Percentiles rank a stretch among this genome's conserved stretches.
Conservation (phyloP, 2,888 invertebrate species). For the Hirtodrosophila cameraria region DNA sequence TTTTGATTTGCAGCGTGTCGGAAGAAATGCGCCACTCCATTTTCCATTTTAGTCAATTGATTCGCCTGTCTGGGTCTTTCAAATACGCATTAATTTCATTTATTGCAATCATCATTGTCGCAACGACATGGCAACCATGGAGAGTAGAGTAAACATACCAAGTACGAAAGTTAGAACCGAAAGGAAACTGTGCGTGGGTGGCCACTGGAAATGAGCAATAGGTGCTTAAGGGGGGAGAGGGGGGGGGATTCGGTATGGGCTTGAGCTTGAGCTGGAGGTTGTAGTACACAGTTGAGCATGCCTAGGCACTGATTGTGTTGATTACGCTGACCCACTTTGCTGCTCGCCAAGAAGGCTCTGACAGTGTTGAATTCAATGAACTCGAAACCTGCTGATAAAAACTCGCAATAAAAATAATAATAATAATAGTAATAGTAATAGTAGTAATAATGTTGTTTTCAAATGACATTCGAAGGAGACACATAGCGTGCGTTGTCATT, state of each 20-base stretch:
- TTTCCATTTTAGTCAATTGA: conserved; percentile 77
- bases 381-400: conserved; percentile 77
- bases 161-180: conserved; percentile 54
- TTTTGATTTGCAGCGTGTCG: conserved; percentile 38
- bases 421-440: conserved; percentile 68
- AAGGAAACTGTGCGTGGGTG: conserved; percentile 26
- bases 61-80: conserved; percentile 78
- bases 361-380: conserved; percentile 71
- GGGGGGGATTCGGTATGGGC: not conserved
- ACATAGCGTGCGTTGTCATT: conserved; percentile 42
- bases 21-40: conserved; percentile 63
- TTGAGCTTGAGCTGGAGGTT: not conserved
- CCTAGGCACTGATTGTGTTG: conserved; percentile 76
- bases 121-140: conserved; percentile 66
- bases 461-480: conserved; percentile 34
- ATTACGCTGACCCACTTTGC: conserved; percentile 76
- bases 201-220: conserved; percentile 38
- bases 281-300: conserved; percentile 45
- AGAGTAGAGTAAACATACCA: conserved; percentile 64
- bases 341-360: conserved; percentile 66
- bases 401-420: conserved; percentile 58
- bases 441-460: conserved; percentile 64
- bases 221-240: not conserved
- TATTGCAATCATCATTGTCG: conserved; percentile 78
- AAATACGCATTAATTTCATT: conserved; percentile 80